phyloP scores from a whole-genome alignment of 1,140 invertebrate species.

The Octopus sinensis region DNA sequence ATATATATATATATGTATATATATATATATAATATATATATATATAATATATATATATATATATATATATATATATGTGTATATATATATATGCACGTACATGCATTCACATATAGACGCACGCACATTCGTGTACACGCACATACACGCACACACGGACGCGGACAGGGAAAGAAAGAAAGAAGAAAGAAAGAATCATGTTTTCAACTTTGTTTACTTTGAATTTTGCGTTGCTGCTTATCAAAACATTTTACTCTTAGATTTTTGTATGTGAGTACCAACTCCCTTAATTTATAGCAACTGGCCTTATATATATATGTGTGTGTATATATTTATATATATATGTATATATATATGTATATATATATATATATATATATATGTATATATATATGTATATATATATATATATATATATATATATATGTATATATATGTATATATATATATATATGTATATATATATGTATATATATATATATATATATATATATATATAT shows the following conservation, averaged over 20 bases:
- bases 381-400: not conserved
- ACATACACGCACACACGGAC: not conserved
- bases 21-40: not conserved
- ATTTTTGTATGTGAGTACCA: not conserved
- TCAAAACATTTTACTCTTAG: not conserved
- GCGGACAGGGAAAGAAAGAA: not conserved
- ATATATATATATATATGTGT: not conserved
- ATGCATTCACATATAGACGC: not conserved
- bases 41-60: not conserved
- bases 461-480: not conserved
- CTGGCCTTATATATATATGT: not conserved
- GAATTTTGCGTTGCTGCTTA: not conserved
- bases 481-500: not conserved
- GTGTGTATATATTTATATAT: not conserved
- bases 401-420: constrained; percentile 11
- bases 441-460: not conserved
- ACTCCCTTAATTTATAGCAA: not conserved
- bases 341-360: not conserved
- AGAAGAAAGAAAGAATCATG: not conserved
- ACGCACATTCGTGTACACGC: not conserved
- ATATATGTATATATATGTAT: constrained; percentile 3
- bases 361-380: not conserved
- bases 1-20: not conserved
- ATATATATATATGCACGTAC: not conserved
- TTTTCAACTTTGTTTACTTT: not conserved